Base-by-base conservation (phyloP, 2,797 vertebrate genomes). In the Varecia variegata region DNA sequence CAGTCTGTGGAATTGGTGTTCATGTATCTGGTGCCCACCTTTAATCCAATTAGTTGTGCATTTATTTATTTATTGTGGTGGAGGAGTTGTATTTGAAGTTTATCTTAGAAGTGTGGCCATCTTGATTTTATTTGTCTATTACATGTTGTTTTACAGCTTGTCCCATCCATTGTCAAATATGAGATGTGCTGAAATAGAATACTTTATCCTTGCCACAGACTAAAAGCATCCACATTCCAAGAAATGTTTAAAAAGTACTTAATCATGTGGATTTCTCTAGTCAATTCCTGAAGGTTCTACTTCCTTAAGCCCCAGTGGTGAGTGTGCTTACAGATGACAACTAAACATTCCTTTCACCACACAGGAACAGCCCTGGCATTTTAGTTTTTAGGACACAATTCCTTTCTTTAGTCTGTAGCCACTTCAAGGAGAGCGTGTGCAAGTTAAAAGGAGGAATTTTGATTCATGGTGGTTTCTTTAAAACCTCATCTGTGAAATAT, bases 391-490 rank as follows among this genome's bases (percentile, higher is more conserved):
- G 85, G 90, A 74, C 35, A 87, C 23, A 82, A 23, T 90, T 73
- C 86, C 40, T 82, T 97, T 94, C 95, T 67, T 67, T 92, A 94
- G 88, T 96, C 62, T 97, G 47, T 32, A 97, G 43, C 50, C 70
- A n/a, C 52, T 9, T 54, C 88, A 93, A 96, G 96, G 94, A 98
- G 94, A 98, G 43, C 52, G 90, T 68, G 79, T 60, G 65, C 76
- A 97, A 56, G 40, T 85, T 83, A 76, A 76, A 85, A 97, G 80
- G 86, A 97, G 93, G 50, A 95, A 71, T 86, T 89, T 93, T 45
- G 71, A 65, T 45, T 92, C 85, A 77, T 50, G n/a, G 13, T 60
- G 68, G 30, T n/a, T 30, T 87, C 71, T 21, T 30, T 88, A 94
- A n/a, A 23, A 62, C 14, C n/a, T 83, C 73, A 1, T 47, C 43